Evolutionary conservation across 2,113 vertebrate species (phyloP), one percentile per base, ranked within the genome.

Genomic region (Pelvicachromis taeniatus): DNA sequence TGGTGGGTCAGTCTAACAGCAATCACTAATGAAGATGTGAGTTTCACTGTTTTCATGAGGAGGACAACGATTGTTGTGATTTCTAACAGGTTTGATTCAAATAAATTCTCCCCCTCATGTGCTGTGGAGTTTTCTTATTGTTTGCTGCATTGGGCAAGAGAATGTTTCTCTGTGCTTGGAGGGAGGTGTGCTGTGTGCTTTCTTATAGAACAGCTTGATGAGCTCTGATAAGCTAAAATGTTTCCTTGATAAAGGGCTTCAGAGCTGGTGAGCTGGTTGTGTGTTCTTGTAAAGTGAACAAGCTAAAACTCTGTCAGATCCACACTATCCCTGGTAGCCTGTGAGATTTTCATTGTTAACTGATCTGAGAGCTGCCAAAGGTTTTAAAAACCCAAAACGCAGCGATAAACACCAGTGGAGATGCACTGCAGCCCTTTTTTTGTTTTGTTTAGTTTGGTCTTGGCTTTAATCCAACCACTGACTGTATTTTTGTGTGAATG

Each of bases 401-500:
- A 7, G 9, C 48, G 2, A 53, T 21, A 4, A 78, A 81, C 40
- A 77, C 81, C 82, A 87, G 84, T 21, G 29, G 7, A 81, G 70
- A 83, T 38, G 79, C 87, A 7, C 83, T 88, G 89, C 83, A 91
- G 91, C 90, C 88, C 92, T 84, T 89, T 88, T 5, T 29, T 45
- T 23, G 3, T 40, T 40, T 38, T 40, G 8, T 9, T 3, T 35
- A 29, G 48, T 35, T 90, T 26, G 26, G 65, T 68, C 42, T 6
- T 61, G 2, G 17, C 23, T 78, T 75, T 35, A 82, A 81, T 40
- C 6, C 16, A 26, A 12, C 35, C 42, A 9, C 10, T 26, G 8
- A 17, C 56, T 61, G 7, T 40, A 7, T 35, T 26, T 26, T 53
- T 10, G 13, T 42, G 6, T 73, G 42, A 48, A 19, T 12, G 68